phyloP scores from a whole-genome alignment of 2,888 invertebrate genomes.

The Epinotia nisella region DNA sequence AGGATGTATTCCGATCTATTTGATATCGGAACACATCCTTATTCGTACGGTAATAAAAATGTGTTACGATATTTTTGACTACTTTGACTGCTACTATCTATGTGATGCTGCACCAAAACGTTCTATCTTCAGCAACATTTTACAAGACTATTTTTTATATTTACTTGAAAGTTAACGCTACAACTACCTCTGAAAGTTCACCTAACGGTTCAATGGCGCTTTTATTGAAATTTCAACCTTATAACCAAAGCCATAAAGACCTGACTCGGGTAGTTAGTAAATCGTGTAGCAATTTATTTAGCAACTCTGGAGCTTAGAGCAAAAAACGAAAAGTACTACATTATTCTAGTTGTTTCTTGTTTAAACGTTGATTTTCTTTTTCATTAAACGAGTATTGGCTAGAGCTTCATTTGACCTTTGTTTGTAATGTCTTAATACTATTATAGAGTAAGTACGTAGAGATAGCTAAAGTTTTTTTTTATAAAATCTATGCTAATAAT shows the following conservation, averaged over 20 bases:
- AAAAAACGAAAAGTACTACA: neutral
- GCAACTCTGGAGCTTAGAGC: neutral
- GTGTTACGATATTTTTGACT: no score
- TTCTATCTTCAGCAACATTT: no score
- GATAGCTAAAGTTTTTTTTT: neutral
- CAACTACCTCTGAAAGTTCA: neutral
- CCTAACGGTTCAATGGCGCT: neutral
- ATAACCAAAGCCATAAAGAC: neutral
- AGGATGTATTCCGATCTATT: no score
- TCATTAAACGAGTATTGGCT: neutral
- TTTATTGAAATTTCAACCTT: neutral
- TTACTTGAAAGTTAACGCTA: neutral
- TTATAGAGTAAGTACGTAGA: neutral
- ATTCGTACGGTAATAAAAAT: no score
- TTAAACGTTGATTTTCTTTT: neutral
- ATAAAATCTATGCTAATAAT: no score
- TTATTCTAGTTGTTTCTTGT: conserved; percentile 10
- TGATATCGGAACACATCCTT: no score
- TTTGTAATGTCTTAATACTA: no score
- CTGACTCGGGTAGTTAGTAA: neutral
- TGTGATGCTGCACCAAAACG: no score
- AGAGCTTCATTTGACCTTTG: neutral
- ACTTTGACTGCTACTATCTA: no score
- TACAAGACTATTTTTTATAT: no score
- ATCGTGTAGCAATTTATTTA: conserved; percentile 7